phyloP scores from a whole-genome alignment of 2,113 vertebrate species.

The Engystomops pustulosus region DNA sequence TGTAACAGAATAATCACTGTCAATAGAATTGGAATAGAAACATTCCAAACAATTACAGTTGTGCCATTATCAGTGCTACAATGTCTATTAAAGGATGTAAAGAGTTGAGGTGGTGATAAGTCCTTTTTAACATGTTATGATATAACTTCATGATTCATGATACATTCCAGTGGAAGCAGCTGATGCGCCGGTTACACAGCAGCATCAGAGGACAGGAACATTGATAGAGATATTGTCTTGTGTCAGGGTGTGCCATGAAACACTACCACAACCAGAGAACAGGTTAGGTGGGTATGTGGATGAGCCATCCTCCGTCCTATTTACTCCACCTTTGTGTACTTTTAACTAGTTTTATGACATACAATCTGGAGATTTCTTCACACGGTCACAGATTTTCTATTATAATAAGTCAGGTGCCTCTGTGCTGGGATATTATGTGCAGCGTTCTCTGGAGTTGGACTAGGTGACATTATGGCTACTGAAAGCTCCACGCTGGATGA shows the following conservation, averaged over 20 bases:
- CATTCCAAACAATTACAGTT: too few relatives aligned
- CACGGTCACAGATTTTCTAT: background rate
- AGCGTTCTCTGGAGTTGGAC: background rate
- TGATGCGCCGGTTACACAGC: too few relatives aligned
- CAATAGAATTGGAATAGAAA: too few relatives aligned
- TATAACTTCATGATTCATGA: too few relatives aligned
- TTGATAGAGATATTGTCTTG: background rate
- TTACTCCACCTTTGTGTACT: background rate
- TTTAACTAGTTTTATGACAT: background rate
- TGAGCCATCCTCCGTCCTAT: background rate
- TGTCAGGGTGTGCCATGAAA: background rate
- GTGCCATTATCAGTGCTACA: too few relatives aligned
- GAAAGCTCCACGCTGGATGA: background rate
- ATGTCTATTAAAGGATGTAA: too few relatives aligned
- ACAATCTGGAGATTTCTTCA: background rate
- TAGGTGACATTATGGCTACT: conserved; percentile 5
- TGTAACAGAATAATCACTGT: too few relatives aligned
- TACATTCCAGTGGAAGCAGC: background rate
- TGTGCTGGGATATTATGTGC: background rate
- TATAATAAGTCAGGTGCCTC: background rate
- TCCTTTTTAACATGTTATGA: too few relatives aligned
- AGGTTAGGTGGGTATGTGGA: background rate
- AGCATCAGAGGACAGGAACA: background rate
- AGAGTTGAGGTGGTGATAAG: too few relatives aligned
- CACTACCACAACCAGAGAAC: background rate